Conservation (phyloP, 2,113 vertebrate species). For the Labeo catla region DNA sequence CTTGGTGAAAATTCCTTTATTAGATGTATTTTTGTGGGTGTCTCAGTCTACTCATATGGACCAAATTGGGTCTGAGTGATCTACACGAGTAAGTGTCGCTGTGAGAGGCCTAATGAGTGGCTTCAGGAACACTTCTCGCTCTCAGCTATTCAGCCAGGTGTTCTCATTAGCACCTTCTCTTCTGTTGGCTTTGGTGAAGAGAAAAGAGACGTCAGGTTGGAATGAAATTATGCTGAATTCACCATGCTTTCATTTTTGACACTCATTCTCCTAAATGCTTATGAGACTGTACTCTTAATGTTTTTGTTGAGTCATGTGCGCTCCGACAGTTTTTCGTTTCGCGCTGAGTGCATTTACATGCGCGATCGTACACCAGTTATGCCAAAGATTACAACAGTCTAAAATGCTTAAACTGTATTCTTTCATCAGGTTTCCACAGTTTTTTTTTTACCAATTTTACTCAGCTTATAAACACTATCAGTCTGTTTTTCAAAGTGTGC, state of each 20-base stretch:
- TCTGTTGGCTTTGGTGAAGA: constrained; percentile 23
- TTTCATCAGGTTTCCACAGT: not conserved
- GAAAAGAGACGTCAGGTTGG: constrained; percentile 7
- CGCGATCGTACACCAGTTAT: not conserved
- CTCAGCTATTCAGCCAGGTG: constrained; percentile 55
- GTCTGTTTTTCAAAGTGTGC: not conserved
- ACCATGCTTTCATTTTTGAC: not conserved
- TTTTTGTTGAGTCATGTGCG: constrained; percentile 9
- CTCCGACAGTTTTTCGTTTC: not conserved
- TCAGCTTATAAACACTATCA: not conserved
- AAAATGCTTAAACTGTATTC: not conserved
- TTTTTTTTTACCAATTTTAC: not conserved
- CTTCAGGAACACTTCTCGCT: constrained; percentile 55
- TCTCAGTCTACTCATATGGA: constrained; percentile 13
- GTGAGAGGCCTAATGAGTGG: constrained; percentile 16
- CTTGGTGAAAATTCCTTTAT: constrained; percentile 8
- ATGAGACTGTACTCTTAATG: not conserved
- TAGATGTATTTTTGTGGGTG: not conserved
- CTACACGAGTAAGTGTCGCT: not conserved
- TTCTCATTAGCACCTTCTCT: constrained; percentile 56
- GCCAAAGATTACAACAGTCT: not conserved
- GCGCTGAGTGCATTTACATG: not conserved
- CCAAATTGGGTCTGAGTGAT: constrained; percentile 28
- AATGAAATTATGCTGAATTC: constrained; percentile 19
- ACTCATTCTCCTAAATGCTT: constrained; percentile 19